Percentiles rank a stretch among this genome's conserved stretches.
phyloP scores from a whole-genome alignment of 2,888 invertebrate genomes.

The Melanotus villosus region DNA sequence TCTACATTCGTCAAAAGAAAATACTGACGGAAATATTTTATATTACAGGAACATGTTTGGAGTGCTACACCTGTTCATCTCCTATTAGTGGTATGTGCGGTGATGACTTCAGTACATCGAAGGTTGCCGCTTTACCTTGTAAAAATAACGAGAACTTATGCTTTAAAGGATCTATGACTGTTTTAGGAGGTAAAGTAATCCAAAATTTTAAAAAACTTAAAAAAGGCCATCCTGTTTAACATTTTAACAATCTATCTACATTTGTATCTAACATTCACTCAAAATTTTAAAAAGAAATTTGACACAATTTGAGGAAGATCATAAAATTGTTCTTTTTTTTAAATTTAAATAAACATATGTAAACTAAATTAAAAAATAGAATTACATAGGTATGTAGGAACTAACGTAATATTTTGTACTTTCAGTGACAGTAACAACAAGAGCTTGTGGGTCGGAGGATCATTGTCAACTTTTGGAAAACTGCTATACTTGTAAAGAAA shows the following conservation, averaged over 20 bases:
- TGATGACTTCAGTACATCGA: neutral
- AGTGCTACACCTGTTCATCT: conserved; percentile 18
- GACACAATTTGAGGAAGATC: too few relatives aligned
- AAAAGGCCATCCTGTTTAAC: too few relatives aligned
- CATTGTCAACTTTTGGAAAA: conserved; percentile 5
- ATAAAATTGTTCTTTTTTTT: too few relatives aligned
- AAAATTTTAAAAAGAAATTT: too few relatives aligned
- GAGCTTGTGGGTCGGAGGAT: conserved; percentile 1
- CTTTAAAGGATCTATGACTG: conserved; percentile 6
- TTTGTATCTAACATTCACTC: too few relatives aligned
- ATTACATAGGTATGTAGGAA: too few relatives aligned
- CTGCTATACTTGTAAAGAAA: neutral
- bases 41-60: conserved; percentile 4
- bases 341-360: neutral
- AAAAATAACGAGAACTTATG: neutral
- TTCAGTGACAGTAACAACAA: conserved; percentile 4
- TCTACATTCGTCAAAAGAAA: too few relatives aligned
- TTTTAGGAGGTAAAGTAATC: conserved; percentile 21
- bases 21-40: too few relatives aligned
- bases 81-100: neutral
- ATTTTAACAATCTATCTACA: too few relatives aligned
- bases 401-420: neutral
- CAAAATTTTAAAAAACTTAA: too few relatives aligned
- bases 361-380: neutral
- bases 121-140: neutral